Evolutionary conservation across 37 sponge, comb jelly and placozoan genomes (phyloP).

Genomic region (Halisarca cf. caerulea): DNA sequence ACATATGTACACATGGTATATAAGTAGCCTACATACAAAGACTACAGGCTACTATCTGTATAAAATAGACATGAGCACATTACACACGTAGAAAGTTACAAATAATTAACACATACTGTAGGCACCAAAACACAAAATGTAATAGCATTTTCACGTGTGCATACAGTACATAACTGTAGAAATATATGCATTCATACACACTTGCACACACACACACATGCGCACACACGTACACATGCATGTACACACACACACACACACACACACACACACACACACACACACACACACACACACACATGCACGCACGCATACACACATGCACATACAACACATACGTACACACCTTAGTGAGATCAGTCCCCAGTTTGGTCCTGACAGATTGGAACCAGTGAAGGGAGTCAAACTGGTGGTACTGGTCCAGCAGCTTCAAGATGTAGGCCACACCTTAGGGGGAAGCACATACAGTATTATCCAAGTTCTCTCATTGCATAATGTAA

Average conservation of each 20-base stretch:
- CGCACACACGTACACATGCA: neutral
- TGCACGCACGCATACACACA: neutral
- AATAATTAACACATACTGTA: neutral
- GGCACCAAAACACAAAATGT: neutral
- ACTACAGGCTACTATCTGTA: neutral
- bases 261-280: neutral
- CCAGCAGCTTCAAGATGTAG: slow-evolving; percentile 95
- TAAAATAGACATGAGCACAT: neutral
- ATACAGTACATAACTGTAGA: neutral
- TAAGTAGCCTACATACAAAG: neutral
- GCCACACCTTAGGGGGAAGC: slow-evolving; percentile 68
- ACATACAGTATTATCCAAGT: no score
- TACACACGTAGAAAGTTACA: neutral
- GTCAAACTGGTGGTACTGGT: slow-evolving; percentile 96
- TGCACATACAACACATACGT: neutral
- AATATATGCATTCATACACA: no score
- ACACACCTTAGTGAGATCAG: slow-evolving; percentile 64
- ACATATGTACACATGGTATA: neutral
- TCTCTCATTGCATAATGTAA: no score
- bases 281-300: neutral
- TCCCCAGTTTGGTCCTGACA: slow-evolving; percentile 69
- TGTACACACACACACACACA: neutral
- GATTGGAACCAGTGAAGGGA: slow-evolving; percentile 97
- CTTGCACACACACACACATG: no score
- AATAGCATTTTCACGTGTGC: neutral